Percentiles rank a stretch among this genome's conserved stretches.
phyloP scores from a whole-genome alignment of 2,113 vertebrate genomes.

The Dicrurus megarhynchus region DNA sequence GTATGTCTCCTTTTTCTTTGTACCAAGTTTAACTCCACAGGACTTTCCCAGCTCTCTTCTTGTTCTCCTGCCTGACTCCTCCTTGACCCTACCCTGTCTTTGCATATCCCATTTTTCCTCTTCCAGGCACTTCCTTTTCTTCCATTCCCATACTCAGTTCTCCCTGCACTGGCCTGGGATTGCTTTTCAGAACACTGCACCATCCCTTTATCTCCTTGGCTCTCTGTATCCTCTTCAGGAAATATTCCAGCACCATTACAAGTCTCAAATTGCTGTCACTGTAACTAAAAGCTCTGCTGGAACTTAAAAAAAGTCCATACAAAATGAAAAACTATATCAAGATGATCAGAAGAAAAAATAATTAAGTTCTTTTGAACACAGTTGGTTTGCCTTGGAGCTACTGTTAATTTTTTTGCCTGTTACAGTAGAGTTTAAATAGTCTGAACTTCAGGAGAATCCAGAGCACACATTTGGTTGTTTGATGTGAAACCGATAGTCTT shows the following conservation, averaged over 20 bases:
- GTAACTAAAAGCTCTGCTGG: not conserved
- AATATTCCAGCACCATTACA: not conserved
- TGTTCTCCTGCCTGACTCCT: not conserved
- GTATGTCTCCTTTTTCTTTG: not conserved
- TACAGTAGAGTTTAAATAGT: not conserved
- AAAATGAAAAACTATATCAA: not conserved
- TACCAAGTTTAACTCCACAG: not conserved
- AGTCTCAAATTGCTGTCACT: not conserved
- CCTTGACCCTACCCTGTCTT: not conserved
- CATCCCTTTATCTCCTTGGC: not conserved
- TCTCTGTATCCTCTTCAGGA: not conserved
- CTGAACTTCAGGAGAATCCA: not conserved
- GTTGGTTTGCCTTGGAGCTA: not conserved
- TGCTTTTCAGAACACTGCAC: not conserved
- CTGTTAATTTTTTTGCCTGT: not conserved
- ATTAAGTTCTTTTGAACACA: not conserved
- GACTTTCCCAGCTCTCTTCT: not conserved
- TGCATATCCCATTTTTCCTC: not conserved
- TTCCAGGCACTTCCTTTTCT: not conserved
- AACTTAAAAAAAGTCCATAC: not conserved
- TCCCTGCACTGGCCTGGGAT: not conserved
- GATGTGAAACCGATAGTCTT: not conserved
- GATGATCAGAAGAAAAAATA: not conserved
- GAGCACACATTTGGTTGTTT: not conserved
- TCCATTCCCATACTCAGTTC: rapidly evolving